phyloP scores from a whole-genome alignment of 2,113 vertebrate genomes.

The Antechinus flavipes region DNA sequence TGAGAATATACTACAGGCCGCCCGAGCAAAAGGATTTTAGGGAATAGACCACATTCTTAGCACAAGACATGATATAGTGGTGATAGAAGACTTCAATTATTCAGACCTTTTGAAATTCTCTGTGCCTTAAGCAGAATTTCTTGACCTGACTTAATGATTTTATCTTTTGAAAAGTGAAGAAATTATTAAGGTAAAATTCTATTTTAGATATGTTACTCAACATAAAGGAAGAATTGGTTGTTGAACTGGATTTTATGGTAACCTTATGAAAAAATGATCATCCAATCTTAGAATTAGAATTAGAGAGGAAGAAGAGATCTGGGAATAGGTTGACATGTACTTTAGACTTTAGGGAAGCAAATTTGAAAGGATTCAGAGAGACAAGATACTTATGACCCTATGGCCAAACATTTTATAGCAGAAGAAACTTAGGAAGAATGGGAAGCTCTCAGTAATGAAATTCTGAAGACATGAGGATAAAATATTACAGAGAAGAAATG shows the following conservation, averaged over 20 bases:
- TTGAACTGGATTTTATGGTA: background rate
- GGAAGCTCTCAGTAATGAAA: background rate
- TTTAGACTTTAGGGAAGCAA: background rate
- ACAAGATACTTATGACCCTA: background rate
- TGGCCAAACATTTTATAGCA: background rate
- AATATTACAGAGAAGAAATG: background rate
- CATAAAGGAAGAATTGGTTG: background rate
- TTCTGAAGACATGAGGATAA: background rate
- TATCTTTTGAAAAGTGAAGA: background rate
- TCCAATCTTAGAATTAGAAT: background rate
- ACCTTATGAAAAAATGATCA: background rate
- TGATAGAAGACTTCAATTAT: background rate
- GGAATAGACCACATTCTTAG: background rate
- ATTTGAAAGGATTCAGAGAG: background rate
- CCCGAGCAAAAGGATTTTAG: background rate
- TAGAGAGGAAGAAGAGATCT: background rate
- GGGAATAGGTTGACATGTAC: background rate
- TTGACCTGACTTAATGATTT: background rate
- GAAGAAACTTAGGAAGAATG: background rate
- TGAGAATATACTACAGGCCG: background rate
- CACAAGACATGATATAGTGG: background rate
- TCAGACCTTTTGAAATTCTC: background rate
- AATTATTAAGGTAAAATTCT: background rate
- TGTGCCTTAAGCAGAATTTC: background rate
- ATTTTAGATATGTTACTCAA: background rate